phyloP scores from a whole-genome alignment of 2,113 vertebrate genomes.

The Urocitellus parryii region DNA sequence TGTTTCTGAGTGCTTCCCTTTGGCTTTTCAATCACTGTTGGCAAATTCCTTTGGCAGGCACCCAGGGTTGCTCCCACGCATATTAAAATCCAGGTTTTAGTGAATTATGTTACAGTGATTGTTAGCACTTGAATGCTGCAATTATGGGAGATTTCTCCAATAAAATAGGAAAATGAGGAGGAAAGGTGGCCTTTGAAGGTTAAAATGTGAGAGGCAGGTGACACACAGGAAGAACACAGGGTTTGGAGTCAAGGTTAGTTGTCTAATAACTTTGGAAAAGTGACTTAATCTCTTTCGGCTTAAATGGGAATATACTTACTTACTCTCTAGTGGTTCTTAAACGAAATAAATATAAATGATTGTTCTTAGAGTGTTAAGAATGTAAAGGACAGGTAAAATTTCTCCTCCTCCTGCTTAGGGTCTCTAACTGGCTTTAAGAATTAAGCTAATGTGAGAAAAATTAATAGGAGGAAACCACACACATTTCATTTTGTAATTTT shows the following conservation, averaged over 20 bases:
- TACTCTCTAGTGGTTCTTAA: constrained; percentile 4
- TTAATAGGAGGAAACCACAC: not conserved
- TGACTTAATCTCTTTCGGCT: not conserved
- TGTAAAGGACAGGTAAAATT: not conserved
- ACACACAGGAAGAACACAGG: not conserved
- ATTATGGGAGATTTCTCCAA: constrained; percentile 24
- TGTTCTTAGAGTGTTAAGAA: not conserved
- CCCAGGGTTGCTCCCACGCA: not conserved
- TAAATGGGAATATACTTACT: not conserved
- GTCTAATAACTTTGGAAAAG: not conserved
- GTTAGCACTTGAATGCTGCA: not conserved
- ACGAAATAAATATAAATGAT: not conserved
- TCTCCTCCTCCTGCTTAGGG: not conserved
- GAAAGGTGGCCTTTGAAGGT: not conserved
- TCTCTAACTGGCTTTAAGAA: not conserved
- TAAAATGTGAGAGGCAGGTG: not conserved
- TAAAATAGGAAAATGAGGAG: not conserved
- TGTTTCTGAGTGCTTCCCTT: constrained; percentile 10
- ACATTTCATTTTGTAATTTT: not conserved
- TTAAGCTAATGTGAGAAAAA: not conserved
- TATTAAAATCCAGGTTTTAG: constrained; percentile 55
- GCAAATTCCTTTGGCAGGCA: not conserved
- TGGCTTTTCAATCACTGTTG: constrained; percentile 10
- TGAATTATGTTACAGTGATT: constrained; percentile 13
- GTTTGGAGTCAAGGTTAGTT: not conserved